Percentiles rank a stretch among this genome's conserved stretches.
Evolutionary conservation across 2,797 vertebrate species (phyloP).

Genomic region (Danio albolineatus): DNA sequence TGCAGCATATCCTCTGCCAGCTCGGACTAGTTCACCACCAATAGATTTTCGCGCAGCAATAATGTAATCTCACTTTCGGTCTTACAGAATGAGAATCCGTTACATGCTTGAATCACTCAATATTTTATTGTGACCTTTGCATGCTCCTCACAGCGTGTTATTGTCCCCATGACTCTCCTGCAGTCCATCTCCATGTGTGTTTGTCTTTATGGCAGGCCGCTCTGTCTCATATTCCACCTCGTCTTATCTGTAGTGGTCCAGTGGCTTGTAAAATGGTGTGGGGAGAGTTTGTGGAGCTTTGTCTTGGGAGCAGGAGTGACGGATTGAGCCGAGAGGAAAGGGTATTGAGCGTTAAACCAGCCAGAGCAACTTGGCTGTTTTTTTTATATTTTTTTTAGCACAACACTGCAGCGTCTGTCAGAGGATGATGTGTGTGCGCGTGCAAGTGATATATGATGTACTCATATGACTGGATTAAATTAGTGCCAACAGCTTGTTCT

Average conservation of each 20-base stretch:
- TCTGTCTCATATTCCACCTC: constrained; percentile 40
- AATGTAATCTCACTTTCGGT: constrained; percentile 30
- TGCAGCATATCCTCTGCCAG: not conserved
- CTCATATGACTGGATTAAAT: constrained; percentile 19
- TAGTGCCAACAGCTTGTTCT: constrained; percentile 20
- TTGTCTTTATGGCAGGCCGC: constrained; percentile 42
- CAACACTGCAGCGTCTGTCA: not conserved
- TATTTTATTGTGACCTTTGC: constrained; percentile 46
- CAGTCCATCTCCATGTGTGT: constrained; percentile 21
- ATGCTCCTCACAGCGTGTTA: constrained; percentile 24
- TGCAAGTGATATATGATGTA: constrained; percentile 15
- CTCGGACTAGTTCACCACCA: not conserved
- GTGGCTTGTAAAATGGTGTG: constrained; percentile 51
- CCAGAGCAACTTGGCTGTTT: not conserved
- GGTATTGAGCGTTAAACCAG: constrained; percentile 35
- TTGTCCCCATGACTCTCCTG: constrained; percentile 19
- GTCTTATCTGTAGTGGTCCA: constrained; percentile 53
- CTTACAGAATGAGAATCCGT: constrained; percentile 29
- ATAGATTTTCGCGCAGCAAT: constrained; percentile 26
- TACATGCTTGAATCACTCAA: constrained; percentile 42
- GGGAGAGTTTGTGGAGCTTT: constrained; percentile 33
- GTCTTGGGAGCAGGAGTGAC: constrained; percentile 29
- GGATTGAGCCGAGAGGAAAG: constrained; percentile 14
- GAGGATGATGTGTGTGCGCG: not conserved
- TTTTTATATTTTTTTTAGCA: not conserved